Percentiles rank a stretch among this genome's conserved stretches.
These are phyloP conservation scores for Mus spicilegus DNA, from an alignment of 2,113 vertebrate species.

Conservation along the genomic window DNA sequence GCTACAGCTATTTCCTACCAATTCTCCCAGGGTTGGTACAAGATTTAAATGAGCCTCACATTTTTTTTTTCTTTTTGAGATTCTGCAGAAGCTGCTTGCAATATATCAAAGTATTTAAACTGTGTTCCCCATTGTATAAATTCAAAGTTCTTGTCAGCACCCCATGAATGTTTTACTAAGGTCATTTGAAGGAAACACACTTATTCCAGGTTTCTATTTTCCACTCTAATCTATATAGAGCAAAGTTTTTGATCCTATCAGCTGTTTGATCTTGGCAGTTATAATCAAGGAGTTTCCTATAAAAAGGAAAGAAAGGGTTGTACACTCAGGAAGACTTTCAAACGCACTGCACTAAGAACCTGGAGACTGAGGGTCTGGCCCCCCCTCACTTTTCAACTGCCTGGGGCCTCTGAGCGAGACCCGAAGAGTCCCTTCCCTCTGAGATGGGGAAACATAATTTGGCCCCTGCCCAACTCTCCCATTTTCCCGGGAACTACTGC, in stretches of 20 bases:
- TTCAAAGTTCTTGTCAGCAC: constrained; percentile 84
- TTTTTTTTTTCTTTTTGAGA: constrained; percentile 71
- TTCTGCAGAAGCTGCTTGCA: constrained; percentile 77
- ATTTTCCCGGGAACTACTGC: neutral
- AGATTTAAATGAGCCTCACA: constrained; percentile 82
- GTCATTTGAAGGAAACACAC: constrained; percentile 82
- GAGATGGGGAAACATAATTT: neutral
- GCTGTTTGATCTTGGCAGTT: constrained; percentile 79
- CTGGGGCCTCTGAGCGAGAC: constrained; percentile 64
- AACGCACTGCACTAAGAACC: constrained; percentile 57
- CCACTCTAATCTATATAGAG: constrained; percentile 78
- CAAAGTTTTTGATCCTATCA: constrained; percentile 80
- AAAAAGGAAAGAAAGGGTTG: constrained; percentile 71
- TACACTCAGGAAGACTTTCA: constrained; percentile 61
- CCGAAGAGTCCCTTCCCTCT: constrained; percentile 51
- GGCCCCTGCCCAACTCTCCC: constrained; percentile 28
- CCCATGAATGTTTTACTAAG: constrained; percentile 85
- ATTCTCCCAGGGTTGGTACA: constrained; percentile 79
- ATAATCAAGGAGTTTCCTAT: constrained; percentile 79
- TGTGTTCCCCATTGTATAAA: constrained; percentile 83
- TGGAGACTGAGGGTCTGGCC: constrained; percentile 27
- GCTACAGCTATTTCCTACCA: constrained; percentile 71
- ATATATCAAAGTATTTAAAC: constrained; percentile 85
- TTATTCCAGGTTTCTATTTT: constrained; percentile 78
- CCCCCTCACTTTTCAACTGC: constrained; percentile 27